Percentiles rank a stretch among this genome's conserved stretches.
These are phyloP conservation scores for Coluber constrictor DNA, from an alignment of 2,797 vertebrate species.

Conservation along the genomic window DNA sequence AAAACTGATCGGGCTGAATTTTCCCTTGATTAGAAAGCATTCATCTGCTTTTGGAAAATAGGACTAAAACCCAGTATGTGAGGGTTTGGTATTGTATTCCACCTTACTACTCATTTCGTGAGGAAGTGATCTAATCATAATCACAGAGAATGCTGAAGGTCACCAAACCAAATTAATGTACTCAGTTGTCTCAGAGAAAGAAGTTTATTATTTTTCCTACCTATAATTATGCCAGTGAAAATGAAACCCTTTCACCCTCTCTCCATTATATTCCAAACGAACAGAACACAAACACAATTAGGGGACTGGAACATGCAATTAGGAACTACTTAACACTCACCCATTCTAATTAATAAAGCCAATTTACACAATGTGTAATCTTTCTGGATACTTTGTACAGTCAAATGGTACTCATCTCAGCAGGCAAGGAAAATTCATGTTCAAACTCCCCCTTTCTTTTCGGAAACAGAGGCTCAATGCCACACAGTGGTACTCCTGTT, in stretches of 20 bases:
- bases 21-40: slow-evolving; percentile 63
- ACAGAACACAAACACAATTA: slow-evolving; percentile 70
- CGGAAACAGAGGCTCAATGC: slow-evolving; percentile 62
- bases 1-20: slow-evolving; percentile 56
- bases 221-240: slow-evolving; percentile 70
- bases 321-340: slow-evolving; percentile 73
- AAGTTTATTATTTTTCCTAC: slow-evolving; percentile 56
- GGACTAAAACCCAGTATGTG: slow-evolving; percentile 52
- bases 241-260: slow-evolving; percentile 59
- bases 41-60: slow-evolving; percentile 50
- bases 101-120: slow-evolving; percentile 40
- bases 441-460: slow-evolving; percentile 58
- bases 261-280: slow-evolving; percentile 62
- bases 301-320: slow-evolving; percentile 72
- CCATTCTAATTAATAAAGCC: slow-evolving; percentile 71
- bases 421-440: slow-evolving; percentile 66
- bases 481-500: slow-evolving; percentile 56
- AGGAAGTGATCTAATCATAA: slow-evolving; percentile 57
- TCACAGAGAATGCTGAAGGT: slow-evolving; percentile 59
- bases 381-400: slow-evolving; percentile 69
- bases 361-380: slow-evolving; percentile 72
- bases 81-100: slow-evolving; percentile 48
- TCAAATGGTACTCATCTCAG: slow-evolving; percentile 62
- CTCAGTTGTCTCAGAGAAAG: slow-evolving; percentile 61
- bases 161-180: slow-evolving; percentile 62